phyloP scores from a whole-genome alignment of 2,113 vertebrate species.

The Cariama cristata region DNA sequence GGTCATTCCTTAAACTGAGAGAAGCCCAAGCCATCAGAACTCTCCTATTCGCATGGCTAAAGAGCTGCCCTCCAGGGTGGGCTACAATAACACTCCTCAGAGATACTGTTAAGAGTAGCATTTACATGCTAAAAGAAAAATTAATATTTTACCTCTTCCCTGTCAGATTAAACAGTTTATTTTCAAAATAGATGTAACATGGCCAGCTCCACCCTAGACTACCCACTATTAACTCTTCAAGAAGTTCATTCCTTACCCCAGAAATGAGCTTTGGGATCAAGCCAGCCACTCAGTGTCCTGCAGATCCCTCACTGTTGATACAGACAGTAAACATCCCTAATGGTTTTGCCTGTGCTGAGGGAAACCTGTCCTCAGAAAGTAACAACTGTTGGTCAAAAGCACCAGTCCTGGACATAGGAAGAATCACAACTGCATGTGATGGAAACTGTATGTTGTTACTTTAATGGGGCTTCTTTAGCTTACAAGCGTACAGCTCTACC shows the following conservation, averaged over 20 bases:
- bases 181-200: neutral
- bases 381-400: neutral
- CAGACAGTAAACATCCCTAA: neutral
- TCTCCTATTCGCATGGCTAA: neutral
- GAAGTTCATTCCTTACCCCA: neutral
- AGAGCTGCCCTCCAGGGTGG: neutral
- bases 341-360: neutral
- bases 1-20: neutral
- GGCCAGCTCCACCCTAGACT: neutral
- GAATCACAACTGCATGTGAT: neutral
- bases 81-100: neutral
- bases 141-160: neutral
- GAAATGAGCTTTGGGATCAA: neutral
- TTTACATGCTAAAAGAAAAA: neutral
- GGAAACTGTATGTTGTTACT: neutral
- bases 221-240: neutral
- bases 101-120: neutral
- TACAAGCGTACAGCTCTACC: neutral
- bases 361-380: neutral
- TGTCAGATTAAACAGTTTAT: neutral
- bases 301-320: accelerated
- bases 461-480: neutral
- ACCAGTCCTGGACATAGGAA: neutral
- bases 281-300: neutral
- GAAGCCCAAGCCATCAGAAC: neutral